These are phyloP conservation scores for Pagetopsis macropterus DNA, from an alignment of 2,797 vertebrate genomes.

Conservation along the genomic window DNA sequence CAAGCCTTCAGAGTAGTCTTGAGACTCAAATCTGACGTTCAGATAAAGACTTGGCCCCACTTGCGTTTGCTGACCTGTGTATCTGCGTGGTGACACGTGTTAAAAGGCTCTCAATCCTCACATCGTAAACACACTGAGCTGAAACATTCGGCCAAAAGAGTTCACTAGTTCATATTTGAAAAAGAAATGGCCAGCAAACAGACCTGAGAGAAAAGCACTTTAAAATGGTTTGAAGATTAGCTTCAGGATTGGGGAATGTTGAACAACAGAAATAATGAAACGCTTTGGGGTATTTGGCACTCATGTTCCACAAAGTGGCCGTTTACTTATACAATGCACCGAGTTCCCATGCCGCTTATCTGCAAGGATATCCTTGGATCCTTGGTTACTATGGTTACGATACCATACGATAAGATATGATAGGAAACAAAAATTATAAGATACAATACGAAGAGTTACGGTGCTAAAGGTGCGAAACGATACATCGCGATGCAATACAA, in stretches of 20 bases:
- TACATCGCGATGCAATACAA: no score
- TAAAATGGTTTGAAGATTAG: background rate
- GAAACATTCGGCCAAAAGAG: background rate
- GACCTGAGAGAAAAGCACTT: background rate
- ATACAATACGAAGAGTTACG: no score
- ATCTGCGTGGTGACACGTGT: background rate
- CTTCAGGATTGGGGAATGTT: background rate
- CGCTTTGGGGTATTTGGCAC: background rate
- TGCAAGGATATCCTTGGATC: no score
- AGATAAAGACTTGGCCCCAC: background rate
- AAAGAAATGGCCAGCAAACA: background rate
- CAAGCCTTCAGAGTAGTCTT: background rate
- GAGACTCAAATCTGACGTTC: background rate
- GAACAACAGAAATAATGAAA: conserved; percentile 13
- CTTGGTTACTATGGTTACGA: no score
- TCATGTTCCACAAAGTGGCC: background rate
- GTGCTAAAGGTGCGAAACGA: no score
- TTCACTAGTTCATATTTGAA: background rate
- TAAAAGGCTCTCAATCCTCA: background rate
- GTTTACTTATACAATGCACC: no score
- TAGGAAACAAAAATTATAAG: no score
- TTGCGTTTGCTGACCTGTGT: background rate
- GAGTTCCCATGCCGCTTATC: no score
- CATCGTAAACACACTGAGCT: background rate
- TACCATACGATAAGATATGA: no score